Evolutionary conservation across 2,888 invertebrate species (phyloP).

Genomic region (Pristionchus mayeri): DNA sequence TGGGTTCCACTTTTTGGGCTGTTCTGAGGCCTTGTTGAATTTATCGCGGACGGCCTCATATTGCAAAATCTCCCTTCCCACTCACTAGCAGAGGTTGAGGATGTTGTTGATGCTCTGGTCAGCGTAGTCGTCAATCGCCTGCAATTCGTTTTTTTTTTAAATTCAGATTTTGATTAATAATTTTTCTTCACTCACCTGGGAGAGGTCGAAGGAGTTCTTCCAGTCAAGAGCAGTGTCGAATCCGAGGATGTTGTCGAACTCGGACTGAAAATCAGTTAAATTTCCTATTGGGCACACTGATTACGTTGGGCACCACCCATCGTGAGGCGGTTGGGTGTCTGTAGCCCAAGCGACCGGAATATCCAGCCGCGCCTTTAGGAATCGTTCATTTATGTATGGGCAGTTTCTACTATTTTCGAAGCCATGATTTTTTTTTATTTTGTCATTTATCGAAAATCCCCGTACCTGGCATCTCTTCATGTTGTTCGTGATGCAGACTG

Average conservation of each 20-base stretch:
- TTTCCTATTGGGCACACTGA: too few relatives aligned
- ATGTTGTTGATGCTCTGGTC: constrained; percentile 28
- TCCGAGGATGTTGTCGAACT: constrained; percentile 58
- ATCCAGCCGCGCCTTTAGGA: too few relatives aligned
- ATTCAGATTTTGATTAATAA: background rate
- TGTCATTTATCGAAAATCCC: too few relatives aligned
- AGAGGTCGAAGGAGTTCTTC: constrained; percentile 49
- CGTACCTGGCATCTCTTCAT: constrained; percentile 26
- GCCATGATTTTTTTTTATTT: too few relatives aligned
- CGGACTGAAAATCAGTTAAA: constrained; percentile 46
- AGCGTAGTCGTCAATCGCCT: constrained; percentile 25
- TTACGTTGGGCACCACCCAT: background rate
- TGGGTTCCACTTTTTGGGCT: too few relatives aligned
- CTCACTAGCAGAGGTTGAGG: constrained; percentile 41
- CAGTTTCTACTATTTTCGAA: too few relatives aligned
- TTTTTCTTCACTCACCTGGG: background rate
- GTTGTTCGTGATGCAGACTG: constrained; percentile 10
- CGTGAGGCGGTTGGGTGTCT: too few relatives aligned
- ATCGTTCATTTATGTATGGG: too few relatives aligned
- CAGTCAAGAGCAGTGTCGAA: constrained; percentile 55
- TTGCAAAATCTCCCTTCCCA: background rate
- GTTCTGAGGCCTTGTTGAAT: too few relatives aligned
- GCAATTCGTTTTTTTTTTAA: background rate
- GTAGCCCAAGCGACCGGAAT: too few relatives aligned
- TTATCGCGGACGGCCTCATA: too few relatives aligned